These are phyloP conservation scores for Merluccius polli DNA, from an alignment of 2,797 vertebrate genomes.

Conservation along the genomic window DNA sequence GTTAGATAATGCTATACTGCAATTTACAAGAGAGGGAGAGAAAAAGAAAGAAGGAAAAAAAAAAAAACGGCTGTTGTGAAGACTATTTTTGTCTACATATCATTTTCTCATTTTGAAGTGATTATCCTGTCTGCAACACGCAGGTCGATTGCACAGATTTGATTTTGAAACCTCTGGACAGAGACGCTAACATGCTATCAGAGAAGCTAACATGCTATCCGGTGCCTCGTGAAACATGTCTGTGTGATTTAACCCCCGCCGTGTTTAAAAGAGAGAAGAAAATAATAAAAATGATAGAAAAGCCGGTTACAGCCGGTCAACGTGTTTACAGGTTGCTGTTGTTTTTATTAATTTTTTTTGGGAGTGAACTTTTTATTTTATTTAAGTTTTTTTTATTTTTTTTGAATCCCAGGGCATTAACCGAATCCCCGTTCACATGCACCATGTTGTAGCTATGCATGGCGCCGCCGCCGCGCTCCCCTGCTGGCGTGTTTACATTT, in stretches of 20 bases:
- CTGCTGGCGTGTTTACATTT: neutral
- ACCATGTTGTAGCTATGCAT: slow-evolving; percentile 9
- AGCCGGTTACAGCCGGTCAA: slow-evolving; percentile 45
- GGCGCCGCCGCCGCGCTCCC: too few relatives aligned
- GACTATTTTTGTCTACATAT: slow-evolving; percentile 17
- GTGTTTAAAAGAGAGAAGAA: slow-evolving; percentile 2
- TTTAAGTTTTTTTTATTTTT: slow-evolving; percentile 11
- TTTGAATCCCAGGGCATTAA: slow-evolving; percentile 19
- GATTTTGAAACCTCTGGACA: slow-evolving; percentile 54
- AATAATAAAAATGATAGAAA: slow-evolving; percentile 30
- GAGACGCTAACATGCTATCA: too few relatives aligned
- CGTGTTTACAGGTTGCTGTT: slow-evolving; percentile 66
- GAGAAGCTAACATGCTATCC: slow-evolving; percentile 60
- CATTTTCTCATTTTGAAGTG: slow-evolving; percentile 11
- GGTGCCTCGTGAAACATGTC: slow-evolving; percentile 69
- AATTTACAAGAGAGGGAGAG: neutral
- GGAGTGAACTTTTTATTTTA: slow-evolving; percentile 14
- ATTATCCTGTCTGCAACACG: slow-evolving; percentile 21
- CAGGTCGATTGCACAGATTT: slow-evolving; percentile 41
- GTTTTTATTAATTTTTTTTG: slow-evolving; percentile 35
- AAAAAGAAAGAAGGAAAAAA: neutral
- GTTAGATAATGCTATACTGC: slow-evolving; percentile 1
- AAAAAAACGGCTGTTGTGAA: neutral
- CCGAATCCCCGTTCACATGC: slow-evolving; percentile 4
- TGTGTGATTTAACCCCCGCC: slow-evolving; percentile 40